Evolutionary conservation across 2,113 vertebrate species (phyloP).

Genomic region (Rhagologus leucostigma): DNA sequence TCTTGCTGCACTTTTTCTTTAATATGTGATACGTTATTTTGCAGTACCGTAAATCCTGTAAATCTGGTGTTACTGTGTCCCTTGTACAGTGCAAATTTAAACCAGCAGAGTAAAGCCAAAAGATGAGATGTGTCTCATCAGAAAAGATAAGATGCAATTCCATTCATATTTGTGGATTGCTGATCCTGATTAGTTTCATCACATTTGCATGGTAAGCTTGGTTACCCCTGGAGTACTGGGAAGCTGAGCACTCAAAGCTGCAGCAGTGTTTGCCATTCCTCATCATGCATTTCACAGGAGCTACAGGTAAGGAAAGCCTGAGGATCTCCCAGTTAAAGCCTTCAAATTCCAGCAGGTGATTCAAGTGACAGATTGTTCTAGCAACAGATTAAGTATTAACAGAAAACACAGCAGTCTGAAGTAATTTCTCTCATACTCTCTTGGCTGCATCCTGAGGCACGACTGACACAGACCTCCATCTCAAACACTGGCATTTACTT

Average conservation of each 20-base stretch:
- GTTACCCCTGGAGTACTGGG: not conserved
- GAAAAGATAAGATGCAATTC: not conserved
- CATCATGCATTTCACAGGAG: not conserved
- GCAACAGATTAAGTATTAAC: not conserved
- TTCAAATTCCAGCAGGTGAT: not conserved
- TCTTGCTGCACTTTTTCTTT: not conserved
- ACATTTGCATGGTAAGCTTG: not conserved
- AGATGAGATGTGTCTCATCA: not conserved
- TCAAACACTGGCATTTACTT: not conserved
- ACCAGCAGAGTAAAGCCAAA: not conserved
- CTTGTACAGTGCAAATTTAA: not conserved
- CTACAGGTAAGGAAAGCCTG: not conserved
- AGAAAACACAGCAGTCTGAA: not conserved
- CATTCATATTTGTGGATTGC: not conserved
- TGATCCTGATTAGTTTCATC: not conserved
- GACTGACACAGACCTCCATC: not conserved
- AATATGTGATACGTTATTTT: not conserved
- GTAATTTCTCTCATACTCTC: not conserved
- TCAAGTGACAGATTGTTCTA: not conserved
- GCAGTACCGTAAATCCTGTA: not conserved
- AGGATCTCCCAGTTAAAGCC: not conserved
- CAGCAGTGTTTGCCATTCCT: not conserved
- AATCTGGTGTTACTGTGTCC: not conserved
- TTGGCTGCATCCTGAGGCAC: not conserved
- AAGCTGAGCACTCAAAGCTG: not conserved